These are phyloP conservation scores for Orchesella flavescens DNA, from an alignment of 2,888 invertebrate genomes.

Conservation along the genomic window DNA sequence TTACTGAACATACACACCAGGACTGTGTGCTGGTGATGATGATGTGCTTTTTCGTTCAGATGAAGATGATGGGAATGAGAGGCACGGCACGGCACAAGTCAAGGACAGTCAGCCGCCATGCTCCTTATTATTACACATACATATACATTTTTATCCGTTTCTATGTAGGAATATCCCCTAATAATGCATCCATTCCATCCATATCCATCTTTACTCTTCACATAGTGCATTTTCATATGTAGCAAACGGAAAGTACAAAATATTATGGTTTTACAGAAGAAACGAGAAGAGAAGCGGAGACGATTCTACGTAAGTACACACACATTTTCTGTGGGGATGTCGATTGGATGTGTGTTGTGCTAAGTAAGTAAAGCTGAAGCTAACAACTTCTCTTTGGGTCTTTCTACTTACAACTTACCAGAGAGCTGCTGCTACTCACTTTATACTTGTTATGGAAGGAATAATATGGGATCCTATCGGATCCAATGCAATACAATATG, in stretches of 20 bases:
- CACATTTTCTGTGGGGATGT: neutral
- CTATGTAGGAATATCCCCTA: slow-evolving; percentile 38
- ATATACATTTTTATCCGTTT: slow-evolving; percentile 52
- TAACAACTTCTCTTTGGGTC: neutral
- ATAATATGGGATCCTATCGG: slow-evolving; percentile 32
- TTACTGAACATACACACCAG: slow-evolving; percentile 63
- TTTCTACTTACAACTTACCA: neutral
- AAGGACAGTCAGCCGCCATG: slow-evolving; percentile 71
- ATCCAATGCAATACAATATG: slow-evolving; percentile 34
- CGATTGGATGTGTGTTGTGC: slow-evolving; percentile 18
- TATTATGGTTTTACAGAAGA: slow-evolving; percentile 44
- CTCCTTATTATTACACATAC: slow-evolving; percentile 47
- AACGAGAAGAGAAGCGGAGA: slow-evolving; percentile 44
- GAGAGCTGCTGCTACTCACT: neutral
- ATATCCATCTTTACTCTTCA: slow-evolving; percentile 13
- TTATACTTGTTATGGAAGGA: slow-evolving; percentile 53
- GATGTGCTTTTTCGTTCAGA: slow-evolving; percentile 63
- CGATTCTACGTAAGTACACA: neutral
- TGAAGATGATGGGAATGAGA: slow-evolving; percentile 67
- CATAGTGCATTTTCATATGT: slow-evolving; percentile 3
- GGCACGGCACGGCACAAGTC: slow-evolving; percentile 65
- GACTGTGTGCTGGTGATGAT: slow-evolving; percentile 58
- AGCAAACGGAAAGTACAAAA: slow-evolving; percentile 36
- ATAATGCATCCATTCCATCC: slow-evolving; percentile 41
- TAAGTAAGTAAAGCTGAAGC: neutral